These are phyloP conservation scores for Porites lobata DNA, from an alignment of 92 coral and sea anemone genomes.

Conservation along the genomic window DNA sequence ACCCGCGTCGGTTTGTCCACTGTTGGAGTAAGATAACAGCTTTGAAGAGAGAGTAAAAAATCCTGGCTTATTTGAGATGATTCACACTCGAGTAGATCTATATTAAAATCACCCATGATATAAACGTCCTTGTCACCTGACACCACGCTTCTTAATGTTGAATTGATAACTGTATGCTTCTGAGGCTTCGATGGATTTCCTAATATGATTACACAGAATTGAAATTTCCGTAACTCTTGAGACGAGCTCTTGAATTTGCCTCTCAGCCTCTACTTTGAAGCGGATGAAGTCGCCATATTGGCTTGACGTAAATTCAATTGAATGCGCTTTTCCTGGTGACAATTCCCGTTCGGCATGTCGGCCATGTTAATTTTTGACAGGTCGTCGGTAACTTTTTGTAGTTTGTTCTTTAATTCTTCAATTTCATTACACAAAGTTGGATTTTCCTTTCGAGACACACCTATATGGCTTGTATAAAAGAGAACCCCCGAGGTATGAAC, in stretches of 20 bases:
- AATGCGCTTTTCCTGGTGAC: conserved; percentile 33
- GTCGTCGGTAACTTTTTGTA: neutral
- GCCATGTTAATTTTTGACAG: conserved; percentile 28
- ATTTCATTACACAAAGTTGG: no score
- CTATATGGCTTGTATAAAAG: neutral
- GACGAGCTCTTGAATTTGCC: conserved; percentile 8
- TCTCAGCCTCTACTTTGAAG: conserved; percentile 17
- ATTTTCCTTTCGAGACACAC: neutral
- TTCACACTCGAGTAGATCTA: conserved; percentile 28
- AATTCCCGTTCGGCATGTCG: conserved; percentile 15
- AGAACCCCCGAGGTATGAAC: no score
- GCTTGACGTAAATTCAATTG: conserved; percentile 40
- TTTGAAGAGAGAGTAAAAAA: conserved; percentile 58
- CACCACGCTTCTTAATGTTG: conserved; percentile 27
- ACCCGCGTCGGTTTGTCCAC: conserved; percentile 74
- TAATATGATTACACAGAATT: conserved; percentile 1
- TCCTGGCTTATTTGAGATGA: conserved; percentile 44
- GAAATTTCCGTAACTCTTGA: conserved; percentile 5
- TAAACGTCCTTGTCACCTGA: neutral
- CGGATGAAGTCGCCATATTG: conserved; percentile 29
- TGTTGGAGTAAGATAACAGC: conserved; percentile 63
- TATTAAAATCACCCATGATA: neutral
- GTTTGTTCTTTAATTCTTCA: no score
- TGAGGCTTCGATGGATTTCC: conserved; percentile 34
- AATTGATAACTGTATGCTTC: conserved; percentile 34